Evolutionary conservation across 1,140 invertebrate genomes (phyloP).

Genomic region (Cydia pomonella): DNA sequence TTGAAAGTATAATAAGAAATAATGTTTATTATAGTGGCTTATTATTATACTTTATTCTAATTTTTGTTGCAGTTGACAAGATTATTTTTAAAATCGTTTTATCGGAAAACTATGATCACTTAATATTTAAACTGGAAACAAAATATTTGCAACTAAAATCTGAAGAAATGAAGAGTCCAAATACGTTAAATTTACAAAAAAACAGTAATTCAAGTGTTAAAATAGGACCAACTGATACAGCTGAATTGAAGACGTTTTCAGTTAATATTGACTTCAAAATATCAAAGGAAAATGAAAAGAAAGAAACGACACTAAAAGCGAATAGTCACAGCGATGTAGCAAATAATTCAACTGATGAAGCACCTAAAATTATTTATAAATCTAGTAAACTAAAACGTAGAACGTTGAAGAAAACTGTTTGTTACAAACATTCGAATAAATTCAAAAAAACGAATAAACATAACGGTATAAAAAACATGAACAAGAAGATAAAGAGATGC

Average conservation of each 20-base stretch:
- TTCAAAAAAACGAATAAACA: not conserved
- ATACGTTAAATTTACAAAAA: not conserved
- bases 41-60: not conserved
- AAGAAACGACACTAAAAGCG: not conserved
- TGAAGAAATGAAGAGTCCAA: not conserved
- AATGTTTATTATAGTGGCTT: no score
- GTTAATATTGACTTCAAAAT: not conserved
- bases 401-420: not conserved
- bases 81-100: not conserved
- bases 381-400: not conserved
- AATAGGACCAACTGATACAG: not conserved
- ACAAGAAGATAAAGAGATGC: constrained; percentile 44
- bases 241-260: not conserved
- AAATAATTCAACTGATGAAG: not conserved
- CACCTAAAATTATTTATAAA: not conserved
- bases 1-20: no score
- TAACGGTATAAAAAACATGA: constrained; percentile 8
- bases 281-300: not conserved
- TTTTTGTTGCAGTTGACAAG: not conserved
- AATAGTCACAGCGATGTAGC: not conserved
- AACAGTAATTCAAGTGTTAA: not conserved
- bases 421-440: not conserved
- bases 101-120: not conserved
- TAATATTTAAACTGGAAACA: not conserved
- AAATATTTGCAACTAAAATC: not conserved